These are phyloP conservation scores for Diabrotica virgifera DNA, from an alignment of 1,140 invertebrate genomes.

Conservation along the genomic window DNA sequence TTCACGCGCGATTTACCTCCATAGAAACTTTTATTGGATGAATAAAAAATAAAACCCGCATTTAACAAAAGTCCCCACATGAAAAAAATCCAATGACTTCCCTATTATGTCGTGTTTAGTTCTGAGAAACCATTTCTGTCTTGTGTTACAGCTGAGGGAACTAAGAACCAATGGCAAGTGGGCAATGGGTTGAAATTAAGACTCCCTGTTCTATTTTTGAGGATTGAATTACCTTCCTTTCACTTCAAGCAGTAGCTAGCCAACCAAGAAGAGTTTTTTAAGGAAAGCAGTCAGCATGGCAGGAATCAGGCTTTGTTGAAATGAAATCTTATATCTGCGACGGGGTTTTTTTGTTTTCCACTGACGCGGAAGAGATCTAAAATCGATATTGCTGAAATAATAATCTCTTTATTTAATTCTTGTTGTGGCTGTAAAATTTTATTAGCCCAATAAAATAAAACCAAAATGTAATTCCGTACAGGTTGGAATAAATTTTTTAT, in stretches of 20 bases:
- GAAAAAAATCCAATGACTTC: neutral
- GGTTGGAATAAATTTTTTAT: too few species aligned
- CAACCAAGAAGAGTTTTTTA: constrained; percentile 2
- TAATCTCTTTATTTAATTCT: too few species aligned
- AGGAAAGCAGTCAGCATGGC: neutral
- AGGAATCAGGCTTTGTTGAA: neutral
- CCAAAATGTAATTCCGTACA: too few species aligned
- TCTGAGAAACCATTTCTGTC: constrained; percentile 2
- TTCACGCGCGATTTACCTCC: too few species aligned
- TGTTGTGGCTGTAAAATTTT: too few species aligned
- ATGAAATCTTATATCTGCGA: constrained; percentile 1
- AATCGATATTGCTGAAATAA: too few species aligned
- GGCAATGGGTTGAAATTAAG: constrained; percentile 2
- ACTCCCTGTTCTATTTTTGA: neutral
- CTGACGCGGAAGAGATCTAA: neutral
- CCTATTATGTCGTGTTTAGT: neutral
- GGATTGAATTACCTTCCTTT: constrained; percentile 2
- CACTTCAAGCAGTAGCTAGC: neutral
- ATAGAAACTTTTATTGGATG: too few species aligned
- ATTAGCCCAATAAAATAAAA: too few species aligned
- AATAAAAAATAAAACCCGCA: neutral
- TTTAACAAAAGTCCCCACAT: neutral
- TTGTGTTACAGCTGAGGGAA: neutral
- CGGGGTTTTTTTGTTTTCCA: neutral
- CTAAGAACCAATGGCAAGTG: constrained; percentile 1